Evolutionary conservation across 37 sponge, comb jelly and placozoan genomes (phyloP).

Genomic region (Corticium candelabrum): DNA sequence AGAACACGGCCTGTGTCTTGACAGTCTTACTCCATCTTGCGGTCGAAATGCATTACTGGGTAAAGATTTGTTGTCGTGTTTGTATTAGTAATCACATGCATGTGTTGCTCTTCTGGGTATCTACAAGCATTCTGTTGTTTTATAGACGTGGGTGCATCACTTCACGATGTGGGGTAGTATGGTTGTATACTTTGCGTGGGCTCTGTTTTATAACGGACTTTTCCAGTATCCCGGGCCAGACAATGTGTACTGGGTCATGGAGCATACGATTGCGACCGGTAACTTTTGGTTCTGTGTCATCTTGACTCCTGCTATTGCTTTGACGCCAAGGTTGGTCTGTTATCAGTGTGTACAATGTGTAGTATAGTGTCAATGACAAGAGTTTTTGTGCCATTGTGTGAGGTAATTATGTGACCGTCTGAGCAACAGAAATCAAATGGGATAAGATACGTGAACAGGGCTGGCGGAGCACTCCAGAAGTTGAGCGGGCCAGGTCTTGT

Average conservation of each 20-base stretch:
- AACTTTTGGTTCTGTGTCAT: conserved; percentile 52
- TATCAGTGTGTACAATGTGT: too few species aligned
- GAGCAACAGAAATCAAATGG: too few species aligned
- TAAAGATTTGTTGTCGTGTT: too few species aligned
- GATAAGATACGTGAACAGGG: too few species aligned
- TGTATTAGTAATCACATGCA: neutral
- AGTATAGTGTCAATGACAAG: too few species aligned
- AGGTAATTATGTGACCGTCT: too few species aligned
- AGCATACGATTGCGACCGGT: conserved; percentile 10
- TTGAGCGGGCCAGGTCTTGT: too few species aligned
- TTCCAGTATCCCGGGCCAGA: conserved; percentile 22
- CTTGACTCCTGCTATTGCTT: conserved; percentile 33
- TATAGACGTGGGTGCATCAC: conserved; percentile 49
- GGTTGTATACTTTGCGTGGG: conserved; percentile 32
- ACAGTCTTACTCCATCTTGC: conserved; percentile 40
- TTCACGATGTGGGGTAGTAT: conserved; percentile 52
- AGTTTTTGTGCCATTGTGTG: too few species aligned
- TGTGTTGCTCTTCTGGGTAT: conserved; percentile 5
- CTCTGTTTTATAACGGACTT: conserved; percentile 49
- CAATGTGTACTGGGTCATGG: conserved; percentile 46
- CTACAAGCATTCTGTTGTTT: too few species aligned
- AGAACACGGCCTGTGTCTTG: conserved; percentile 40
- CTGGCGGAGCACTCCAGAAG: too few species aligned
- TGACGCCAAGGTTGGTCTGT: conserved; percentile 72
- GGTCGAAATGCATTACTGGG: conserved; percentile 59